These are phyloP conservation scores for Melinaea marsaeus DNA, from an alignment of 2,888 invertebrate genomes.

Conservation along the genomic window DNA sequence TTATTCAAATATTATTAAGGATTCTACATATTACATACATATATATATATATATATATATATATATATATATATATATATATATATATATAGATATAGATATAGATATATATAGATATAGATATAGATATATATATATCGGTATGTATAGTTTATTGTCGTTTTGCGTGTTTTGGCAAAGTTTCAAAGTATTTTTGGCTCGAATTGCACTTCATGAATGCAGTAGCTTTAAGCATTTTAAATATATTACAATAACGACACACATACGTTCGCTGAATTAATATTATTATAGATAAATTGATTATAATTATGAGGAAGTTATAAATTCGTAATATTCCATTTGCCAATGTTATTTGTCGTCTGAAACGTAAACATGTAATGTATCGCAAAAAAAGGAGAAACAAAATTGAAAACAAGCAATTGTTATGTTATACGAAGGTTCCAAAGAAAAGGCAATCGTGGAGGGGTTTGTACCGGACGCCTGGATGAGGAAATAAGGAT, in stretches of 20 bases:
- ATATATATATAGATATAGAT: constrained; percentile 34
- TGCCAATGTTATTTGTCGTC: neutral
- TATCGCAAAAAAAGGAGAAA: constrained; percentile 43
- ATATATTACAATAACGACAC: constrained; percentile 48
- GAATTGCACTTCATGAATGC: constrained; percentile 64
- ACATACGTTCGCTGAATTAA: constrained; percentile 21
- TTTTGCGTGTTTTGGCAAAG: constrained; percentile 67
- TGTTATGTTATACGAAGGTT: constrained; percentile 75
- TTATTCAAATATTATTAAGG: constrained; percentile 9
- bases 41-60: neutral
- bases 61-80: neutral
- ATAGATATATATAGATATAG: neutral
- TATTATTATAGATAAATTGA: constrained; percentile 15
- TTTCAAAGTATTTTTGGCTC: constrained; percentile 75
- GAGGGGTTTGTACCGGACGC: constrained; percentile 73
- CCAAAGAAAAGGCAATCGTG: constrained; percentile 75
- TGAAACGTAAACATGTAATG: constrained; percentile 30
- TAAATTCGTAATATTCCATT: neutral
- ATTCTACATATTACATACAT: neutral
- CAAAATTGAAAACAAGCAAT: constrained; percentile 76
- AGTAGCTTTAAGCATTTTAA: constrained; percentile 53
- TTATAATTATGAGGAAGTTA: neutral
- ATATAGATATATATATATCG: constrained; percentile 35
- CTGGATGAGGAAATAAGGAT: constrained; percentile 78
- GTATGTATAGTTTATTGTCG: constrained; percentile 52